Evolutionary conservation across 2,888 invertebrate species (phyloP).

Genomic region (Cybosia mesomella): DNA sequence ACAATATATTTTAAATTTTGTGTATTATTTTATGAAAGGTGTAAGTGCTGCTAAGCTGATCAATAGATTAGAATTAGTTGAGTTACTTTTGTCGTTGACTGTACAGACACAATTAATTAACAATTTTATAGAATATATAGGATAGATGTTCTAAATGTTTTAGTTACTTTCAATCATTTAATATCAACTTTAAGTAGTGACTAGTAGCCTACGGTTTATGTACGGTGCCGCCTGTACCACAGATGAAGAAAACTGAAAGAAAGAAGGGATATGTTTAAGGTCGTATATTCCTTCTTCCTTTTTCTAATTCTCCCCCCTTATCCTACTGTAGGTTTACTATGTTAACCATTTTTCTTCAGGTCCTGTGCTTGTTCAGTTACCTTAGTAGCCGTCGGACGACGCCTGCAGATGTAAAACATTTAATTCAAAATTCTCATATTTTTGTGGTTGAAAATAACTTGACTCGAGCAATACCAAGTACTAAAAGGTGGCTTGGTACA

Average conservation of each 20-base stretch:
- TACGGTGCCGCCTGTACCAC: neutral
- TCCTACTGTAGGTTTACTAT: neutral
- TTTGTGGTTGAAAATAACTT: neutral
- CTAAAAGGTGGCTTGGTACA: neutral
- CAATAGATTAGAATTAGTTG: too few species aligned
- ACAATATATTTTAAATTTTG: too few species aligned
- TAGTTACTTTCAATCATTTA: neutral
- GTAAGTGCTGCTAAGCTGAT: too few species aligned
- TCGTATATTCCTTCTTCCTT: neutral
- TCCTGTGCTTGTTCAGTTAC: neutral
- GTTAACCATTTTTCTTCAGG: neutral
- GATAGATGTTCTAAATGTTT: neutral
- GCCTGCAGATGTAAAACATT: neutral
- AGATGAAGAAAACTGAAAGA: too few species aligned
- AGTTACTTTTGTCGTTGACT: too few species aligned
- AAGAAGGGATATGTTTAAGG: neutral
- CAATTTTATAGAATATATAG: too few species aligned
- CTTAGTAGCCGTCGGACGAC: neutral
- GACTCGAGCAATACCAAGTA: neutral
- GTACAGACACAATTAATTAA: too few species aligned
- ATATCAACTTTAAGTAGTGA: too few species aligned
- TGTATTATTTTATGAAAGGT: too few species aligned
- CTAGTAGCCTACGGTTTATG: too few species aligned
- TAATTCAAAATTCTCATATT: neutral
- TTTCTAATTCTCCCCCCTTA: neutral